These are phyloP conservation scores for Taenaris catops DNA, from an alignment of 2,888 invertebrate species.

Conservation along the genomic window DNA sequence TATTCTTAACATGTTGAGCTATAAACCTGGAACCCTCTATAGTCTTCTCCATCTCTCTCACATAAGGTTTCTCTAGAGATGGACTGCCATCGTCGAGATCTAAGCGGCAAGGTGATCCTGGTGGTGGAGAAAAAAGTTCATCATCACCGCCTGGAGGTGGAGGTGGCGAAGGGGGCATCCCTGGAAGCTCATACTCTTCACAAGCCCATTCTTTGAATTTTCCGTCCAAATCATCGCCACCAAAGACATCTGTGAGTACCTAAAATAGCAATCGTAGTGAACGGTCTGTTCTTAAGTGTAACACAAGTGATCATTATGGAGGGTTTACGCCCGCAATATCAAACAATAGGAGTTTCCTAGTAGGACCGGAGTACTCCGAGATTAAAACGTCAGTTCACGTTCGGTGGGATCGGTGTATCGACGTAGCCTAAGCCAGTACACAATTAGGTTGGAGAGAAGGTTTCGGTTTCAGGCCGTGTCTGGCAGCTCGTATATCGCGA, in stretches of 20 bases:
- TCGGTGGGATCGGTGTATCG: conserved; percentile 51
- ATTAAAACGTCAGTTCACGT: conserved; percentile 53
- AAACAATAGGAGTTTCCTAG: not conserved
- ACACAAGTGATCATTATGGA: too few species aligned
- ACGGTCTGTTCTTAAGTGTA: too few species aligned
- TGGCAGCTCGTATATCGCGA: conserved; percentile 70
- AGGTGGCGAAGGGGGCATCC: conserved; percentile 85
- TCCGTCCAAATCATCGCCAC: conserved; percentile 75
- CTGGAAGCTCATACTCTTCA: conserved; percentile 87
- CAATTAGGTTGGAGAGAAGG: conserved; percentile 69
- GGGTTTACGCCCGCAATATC: not conserved
- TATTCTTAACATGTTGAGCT: conserved; percentile 96
- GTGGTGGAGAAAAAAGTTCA: conserved; percentile 90
- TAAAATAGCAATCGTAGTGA: conserved; percentile 56
- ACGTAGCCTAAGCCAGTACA: conserved; percentile 63
- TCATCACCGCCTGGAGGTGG: conserved; percentile 90
- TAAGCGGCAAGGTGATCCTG: conserved; percentile 80
- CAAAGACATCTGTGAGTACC: conserved; percentile 89
- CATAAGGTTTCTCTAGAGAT: conserved; percentile 89
- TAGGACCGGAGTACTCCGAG: conserved; percentile 33
- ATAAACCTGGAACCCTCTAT: conserved; percentile 96
- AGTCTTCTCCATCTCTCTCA: conserved; percentile 94
- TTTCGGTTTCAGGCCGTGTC: conserved; percentile 56
- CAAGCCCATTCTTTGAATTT: conserved; percentile 76
- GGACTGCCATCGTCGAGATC: conserved; percentile 84